A percentile compares a stretch with the other conserved stretches of the same genome.
Evolutionary conservation across 2,797 vertebrate genomes (phyloP).

Genomic region (Ctenopoma multispine): DNA sequence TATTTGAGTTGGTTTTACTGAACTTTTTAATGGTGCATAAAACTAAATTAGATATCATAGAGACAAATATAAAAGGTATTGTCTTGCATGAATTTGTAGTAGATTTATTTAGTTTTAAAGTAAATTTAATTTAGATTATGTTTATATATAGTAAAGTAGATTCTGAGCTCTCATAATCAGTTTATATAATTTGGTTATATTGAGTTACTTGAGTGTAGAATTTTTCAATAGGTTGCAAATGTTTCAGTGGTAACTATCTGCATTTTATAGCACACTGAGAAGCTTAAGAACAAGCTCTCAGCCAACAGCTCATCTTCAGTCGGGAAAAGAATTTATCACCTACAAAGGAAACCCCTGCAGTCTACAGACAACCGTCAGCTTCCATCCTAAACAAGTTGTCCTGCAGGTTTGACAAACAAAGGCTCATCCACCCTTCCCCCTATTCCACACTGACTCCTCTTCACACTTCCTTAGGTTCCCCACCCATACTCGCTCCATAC

Average conservation of each 20-base stretch:
- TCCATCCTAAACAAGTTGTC: background rate
- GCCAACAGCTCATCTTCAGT: background rate
- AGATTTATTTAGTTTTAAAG: background rate
- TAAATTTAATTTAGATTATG: too few relatives aligned
- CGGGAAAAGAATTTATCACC: background rate
- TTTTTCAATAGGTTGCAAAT: background rate
- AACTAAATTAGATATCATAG: too few relatives aligned
- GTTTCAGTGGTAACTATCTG: background rate
- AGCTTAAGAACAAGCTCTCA: background rate
- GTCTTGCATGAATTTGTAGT: background rate
- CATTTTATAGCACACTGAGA: background rate
- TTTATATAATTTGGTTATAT: background rate
- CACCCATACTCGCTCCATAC: too few relatives aligned
- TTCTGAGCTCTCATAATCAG: background rate
- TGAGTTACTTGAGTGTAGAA: background rate
- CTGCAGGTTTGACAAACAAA: background rate
- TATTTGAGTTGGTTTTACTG: background rate
- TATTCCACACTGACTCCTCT: background rate
- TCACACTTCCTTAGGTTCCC: background rate
- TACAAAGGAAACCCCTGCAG: background rate
- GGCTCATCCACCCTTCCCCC: background rate
- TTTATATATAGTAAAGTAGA: background rate
- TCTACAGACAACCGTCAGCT: background rate
- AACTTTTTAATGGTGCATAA: background rate
- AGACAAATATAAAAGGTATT: too few relatives aligned